Evolutionary conservation across 2,113 vertebrate species (phyloP).

Genomic region (Entomyzon cyanotis): DNA sequence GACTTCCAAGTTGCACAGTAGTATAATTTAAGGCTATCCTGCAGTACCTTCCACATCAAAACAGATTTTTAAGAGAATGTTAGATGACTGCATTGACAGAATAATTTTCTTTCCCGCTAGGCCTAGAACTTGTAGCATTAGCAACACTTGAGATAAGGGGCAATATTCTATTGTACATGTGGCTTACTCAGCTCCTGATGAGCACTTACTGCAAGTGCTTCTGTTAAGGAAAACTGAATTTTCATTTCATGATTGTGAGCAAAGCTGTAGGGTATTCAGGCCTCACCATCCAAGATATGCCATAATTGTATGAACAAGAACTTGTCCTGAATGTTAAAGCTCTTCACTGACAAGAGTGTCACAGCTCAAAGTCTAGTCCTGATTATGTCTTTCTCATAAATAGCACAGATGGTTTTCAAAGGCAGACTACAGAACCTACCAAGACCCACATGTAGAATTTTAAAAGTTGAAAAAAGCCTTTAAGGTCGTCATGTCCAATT

Average conservation of each 20-base stretch:
- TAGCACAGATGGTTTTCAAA: background rate
- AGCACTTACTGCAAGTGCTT: background rate
- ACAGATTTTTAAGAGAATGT: background rate
- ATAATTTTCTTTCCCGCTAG: background rate
- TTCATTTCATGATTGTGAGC: background rate
- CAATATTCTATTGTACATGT: background rate
- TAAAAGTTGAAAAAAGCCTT: background rate
- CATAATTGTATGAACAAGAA: background rate
- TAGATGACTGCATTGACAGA: background rate
- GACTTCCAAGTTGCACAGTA: background rate
- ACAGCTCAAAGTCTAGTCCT: background rate
- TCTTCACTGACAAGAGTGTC: background rate
- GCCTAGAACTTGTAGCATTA: background rate
- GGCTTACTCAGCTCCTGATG: background rate
- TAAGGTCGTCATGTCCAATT: background rate
- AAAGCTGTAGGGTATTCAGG: background rate
- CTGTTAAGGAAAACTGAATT: background rate
- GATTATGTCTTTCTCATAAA: background rate
- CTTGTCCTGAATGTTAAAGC: background rate
- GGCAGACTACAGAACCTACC: background rate
- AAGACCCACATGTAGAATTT: accelerated
- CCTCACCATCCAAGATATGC: background rate
- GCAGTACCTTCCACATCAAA: background rate
- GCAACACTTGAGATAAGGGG: background rate
- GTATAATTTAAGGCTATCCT: background rate